Conservation (phyloP, 2,113 vertebrate genomes). For the Cyphomyrus plagiostoma region DNA sequence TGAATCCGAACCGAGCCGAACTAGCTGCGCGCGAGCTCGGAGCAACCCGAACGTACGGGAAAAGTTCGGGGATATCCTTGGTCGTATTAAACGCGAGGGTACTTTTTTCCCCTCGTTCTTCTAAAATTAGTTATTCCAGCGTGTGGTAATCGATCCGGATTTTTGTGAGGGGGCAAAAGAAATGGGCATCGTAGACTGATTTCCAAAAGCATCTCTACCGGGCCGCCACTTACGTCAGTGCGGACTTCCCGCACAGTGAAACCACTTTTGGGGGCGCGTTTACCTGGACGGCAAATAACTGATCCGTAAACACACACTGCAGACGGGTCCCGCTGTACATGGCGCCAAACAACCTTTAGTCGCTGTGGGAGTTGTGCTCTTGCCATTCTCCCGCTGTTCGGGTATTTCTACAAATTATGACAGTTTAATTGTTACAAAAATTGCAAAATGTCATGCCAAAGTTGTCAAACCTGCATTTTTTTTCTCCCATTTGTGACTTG, state of each 20-base stretch:
- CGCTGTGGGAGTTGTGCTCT: not conserved
- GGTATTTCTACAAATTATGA: not conserved
- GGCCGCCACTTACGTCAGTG: not conserved
- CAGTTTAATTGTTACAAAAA: not conserved
- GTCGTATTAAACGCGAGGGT: not conserved
- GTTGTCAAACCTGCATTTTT: not conserved
- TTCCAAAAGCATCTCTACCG: not conserved
- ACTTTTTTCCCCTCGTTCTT: not conserved
- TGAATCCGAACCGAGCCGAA: not conserved
- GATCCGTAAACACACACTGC: not conserved
- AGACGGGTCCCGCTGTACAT: not conserved
- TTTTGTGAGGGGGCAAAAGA: not conserved
- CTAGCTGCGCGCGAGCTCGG: not conserved
- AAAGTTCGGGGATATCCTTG: not conserved
- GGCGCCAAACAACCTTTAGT: not conserved
- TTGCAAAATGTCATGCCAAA: not conserved
- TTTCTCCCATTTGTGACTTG: not conserved
- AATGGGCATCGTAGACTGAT: not conserved
- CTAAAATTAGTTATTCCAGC: not conserved
- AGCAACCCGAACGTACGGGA: not conserved
- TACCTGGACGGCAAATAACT: not conserved
- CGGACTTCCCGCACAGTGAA: not conserved
- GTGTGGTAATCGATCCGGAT: not conserved
- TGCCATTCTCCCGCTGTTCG: not conserved
- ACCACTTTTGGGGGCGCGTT: not conserved